Percentiles rank a stretch among this genome's conserved stretches.
These are phyloP conservation scores for Lepidurus apus DNA, from an alignment of 1,140 invertebrate species.

Conservation along the genomic window DNA sequence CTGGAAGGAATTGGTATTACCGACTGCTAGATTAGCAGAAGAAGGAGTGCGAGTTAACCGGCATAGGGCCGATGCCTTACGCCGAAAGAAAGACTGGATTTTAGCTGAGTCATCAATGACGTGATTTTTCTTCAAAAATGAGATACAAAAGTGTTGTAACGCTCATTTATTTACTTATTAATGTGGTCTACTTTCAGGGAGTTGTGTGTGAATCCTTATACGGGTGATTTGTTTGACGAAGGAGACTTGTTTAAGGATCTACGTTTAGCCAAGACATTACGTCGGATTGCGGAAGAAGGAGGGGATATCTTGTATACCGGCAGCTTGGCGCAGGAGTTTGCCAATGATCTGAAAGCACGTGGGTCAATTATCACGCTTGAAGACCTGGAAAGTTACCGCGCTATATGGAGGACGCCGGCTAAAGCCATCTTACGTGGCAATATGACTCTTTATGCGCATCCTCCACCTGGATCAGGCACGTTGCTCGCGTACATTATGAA, in stretches of 20 bases:
- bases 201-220: constrained; percentile 37
- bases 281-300: constrained; percentile 41
- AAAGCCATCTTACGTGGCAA: constrained; percentile 52
- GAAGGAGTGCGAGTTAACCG: constrained; percentile 65
- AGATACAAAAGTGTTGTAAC: neutral
- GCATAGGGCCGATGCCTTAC: constrained; percentile 56
- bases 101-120: constrained; percentile 56
- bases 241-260: constrained; percentile 44
- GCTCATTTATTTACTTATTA: too few species aligned
- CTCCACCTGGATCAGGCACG: constrained; percentile 72
- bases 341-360: constrained; percentile 39
- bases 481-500: constrained; percentile 75
- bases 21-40: constrained; percentile 67
- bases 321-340: constrained; percentile 42
- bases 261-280: constrained; percentile 44
- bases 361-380: constrained; percentile 42
- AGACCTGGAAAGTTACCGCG: constrained; percentile 41
- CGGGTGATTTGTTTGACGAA: constrained; percentile 41
- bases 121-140: constrained; percentile 43
- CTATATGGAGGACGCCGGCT: constrained; percentile 51
- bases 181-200: neutral
- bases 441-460: constrained; percentile 61
- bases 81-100: constrained; percentile 50
- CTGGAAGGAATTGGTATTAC: constrained; percentile 73
- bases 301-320: constrained; percentile 46